Base-by-base conservation (phyloP, 1,140 invertebrate genomes). In the Asobara japonica region DNA sequence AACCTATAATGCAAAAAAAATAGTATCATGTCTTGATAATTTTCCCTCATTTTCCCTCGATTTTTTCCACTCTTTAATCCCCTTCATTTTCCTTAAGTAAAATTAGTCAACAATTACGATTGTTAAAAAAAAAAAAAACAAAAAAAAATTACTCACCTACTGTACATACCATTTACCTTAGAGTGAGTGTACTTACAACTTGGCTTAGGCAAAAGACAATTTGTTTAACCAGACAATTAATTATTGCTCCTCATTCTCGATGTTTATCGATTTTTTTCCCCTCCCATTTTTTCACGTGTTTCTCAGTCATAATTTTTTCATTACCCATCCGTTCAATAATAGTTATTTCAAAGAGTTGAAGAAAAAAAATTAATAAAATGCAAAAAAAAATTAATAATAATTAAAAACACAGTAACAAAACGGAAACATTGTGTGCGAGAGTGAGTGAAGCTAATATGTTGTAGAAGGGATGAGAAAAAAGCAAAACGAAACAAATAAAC, bases 161-260 rank as follows among this genome's bases (percentile, higher is more conserved):
- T 87, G 85, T 88, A 86, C 84, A 86, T 88, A 86, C 85, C 84
- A 86, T 86, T 87, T 84, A 87, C 86, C 85, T 87, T 87, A 87
- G 85, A 82, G 83, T 86, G 85, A 86, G 86, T 80, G 85, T 87
- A 86, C 85, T 86, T 87, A 87, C 83, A 76, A 66, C 74, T 72
- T 51, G 65, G 68, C 36, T 69, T 67, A 71, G 65, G 60, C 61
- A 72, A 38, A 74, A 31, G 62, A 67, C 60, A 74, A 41, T 41
- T 65, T 66, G 22, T 82, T 79, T 38, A 86, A 84, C 81, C 83
- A 87, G 86, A 83, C 84, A 86, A 82, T 84, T n/a, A 31, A 56
- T 56, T 56, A 22, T 27, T 56, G 2, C 30, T 62, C 69, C 73
- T 69, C 76, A 68, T 74, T 61, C 77, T 81, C 80, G 10, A 45